phyloP scores from a whole-genome alignment of 2,113 vertebrate species.

The Rattus norvegicus region DNA sequence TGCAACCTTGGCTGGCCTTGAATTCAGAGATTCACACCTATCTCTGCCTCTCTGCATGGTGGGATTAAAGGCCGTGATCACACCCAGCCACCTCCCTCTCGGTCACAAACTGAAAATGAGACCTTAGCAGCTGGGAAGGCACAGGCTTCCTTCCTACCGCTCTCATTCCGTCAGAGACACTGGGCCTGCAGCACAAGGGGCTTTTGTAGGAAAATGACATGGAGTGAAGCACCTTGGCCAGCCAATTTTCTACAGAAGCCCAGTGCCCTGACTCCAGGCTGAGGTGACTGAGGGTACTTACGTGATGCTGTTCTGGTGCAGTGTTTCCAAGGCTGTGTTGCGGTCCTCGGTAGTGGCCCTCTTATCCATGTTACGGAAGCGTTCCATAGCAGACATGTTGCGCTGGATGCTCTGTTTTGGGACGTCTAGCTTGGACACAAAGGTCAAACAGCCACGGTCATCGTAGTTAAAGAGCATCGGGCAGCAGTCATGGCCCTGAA shows the following conservation, averaged over 20 bases:
- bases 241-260: background rate
- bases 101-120: background rate
- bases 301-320: constrained; percentile 99
- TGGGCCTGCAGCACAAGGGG: background rate
- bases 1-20: background rate
- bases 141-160: background rate
- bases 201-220: background rate
- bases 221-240: no score
- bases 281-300: constrained; percentile 80
- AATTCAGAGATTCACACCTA: background rate
- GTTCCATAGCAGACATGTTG: constrained; percentile 99
- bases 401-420: constrained; percentile 99
- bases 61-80: background rate
- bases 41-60: background rate
- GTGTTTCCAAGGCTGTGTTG: constrained; percentile 96
- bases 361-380: constrained; percentile 99
- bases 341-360: constrained; percentile 97
- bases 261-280: background rate
- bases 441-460: constrained; percentile 93
- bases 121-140: background rate
- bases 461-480: constrained; percentile 98
- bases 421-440: constrained; percentile 97
- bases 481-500: constrained; percentile 98
- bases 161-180: background rate
- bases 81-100: background rate